phyloP scores from a whole-genome alignment of 2,888 invertebrate species.

The Neoitamus cyanurus region DNA sequence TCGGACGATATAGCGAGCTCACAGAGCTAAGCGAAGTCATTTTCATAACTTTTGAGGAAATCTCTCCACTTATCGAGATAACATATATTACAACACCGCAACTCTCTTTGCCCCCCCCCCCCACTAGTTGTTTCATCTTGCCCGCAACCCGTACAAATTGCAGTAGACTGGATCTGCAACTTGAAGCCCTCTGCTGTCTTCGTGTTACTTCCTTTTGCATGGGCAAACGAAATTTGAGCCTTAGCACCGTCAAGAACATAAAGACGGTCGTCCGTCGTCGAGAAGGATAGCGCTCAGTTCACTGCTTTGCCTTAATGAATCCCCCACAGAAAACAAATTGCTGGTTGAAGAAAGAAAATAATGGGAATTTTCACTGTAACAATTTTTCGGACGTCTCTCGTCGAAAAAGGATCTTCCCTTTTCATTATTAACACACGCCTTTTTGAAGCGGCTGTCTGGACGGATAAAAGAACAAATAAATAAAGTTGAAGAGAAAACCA shows the following conservation, averaged over 20 bases:
- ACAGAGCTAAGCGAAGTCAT: neutral
- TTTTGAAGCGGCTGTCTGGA: conserved; percentile 9
- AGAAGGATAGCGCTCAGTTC: neutral
- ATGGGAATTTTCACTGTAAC: conserved; percentile 10
- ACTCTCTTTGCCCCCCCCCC: too few relatives aligned
- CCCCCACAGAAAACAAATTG: neutral
- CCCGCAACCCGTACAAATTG: neutral
- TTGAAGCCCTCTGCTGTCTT: neutral
- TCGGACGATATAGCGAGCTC: neutral
- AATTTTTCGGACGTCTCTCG: neutral
- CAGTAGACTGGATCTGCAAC: neutral
- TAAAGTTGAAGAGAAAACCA: conserved; percentile 32
- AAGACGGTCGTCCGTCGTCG: neutral
- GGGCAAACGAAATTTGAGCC: neutral
- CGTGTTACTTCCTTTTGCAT: neutral
- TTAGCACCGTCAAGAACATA: neutral
- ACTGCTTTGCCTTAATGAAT: neutral
- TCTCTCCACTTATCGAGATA: neutral
- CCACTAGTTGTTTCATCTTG: neutral
- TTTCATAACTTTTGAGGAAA: neutral
- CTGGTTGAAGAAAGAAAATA: neutral
- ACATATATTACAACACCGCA: neutral
- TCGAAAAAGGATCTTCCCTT: neutral
- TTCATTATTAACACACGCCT: conserved; percentile 18
- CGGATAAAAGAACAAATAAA: conserved; percentile 20